Evolutionary conservation across 2,888 invertebrate genomes (phyloP).

Genomic region (Agapetus fuscipes): DNA sequence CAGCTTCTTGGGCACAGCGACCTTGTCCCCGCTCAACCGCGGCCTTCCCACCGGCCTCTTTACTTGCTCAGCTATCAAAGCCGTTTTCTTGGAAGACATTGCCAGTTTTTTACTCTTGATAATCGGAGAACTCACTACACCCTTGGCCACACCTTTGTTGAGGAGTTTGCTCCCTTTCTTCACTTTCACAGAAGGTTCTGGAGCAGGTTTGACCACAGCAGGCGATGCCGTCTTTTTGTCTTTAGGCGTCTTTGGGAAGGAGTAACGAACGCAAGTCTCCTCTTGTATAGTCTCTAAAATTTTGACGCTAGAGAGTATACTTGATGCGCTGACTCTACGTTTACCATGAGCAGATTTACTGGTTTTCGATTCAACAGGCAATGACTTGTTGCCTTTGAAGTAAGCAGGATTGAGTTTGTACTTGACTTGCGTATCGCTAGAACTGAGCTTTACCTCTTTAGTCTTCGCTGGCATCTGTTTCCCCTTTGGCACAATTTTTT

Average conservation of each 20-base stretch:
- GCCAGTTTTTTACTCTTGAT: too few species aligned
- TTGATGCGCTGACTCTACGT: too few species aligned
- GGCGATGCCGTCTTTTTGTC: neutral
- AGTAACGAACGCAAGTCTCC: conserved; percentile 15
- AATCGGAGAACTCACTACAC: too few species aligned
- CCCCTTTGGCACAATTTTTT: neutral
- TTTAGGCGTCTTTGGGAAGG: conserved; percentile 16
- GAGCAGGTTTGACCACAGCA: neutral
- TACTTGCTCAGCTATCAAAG: conserved; percentile 6
- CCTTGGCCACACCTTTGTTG: too few species aligned
- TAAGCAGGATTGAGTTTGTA: conserved; percentile 17
- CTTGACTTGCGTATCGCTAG: conserved; percentile 11
- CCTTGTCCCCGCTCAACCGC: conserved; percentile 12
- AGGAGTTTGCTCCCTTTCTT: too few species aligned
- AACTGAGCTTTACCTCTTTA: conserved; percentile 7
- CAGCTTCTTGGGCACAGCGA: conserved; percentile 7
- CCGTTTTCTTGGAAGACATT: conserved; percentile 2
- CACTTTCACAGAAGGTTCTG: conserved; percentile 2
- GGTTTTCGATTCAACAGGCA: conserved; percentile 4
- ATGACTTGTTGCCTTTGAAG: too few species aligned
- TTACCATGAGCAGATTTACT: conserved; percentile 13
- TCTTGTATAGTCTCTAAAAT: conserved; percentile 15
- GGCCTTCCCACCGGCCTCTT: conserved; percentile 16
- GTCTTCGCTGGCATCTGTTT: neutral
- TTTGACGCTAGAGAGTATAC: conserved; percentile 9